phyloP scores from a whole-genome alignment of 2,888 invertebrate species.

The Cerceris rybyensis region DNA sequence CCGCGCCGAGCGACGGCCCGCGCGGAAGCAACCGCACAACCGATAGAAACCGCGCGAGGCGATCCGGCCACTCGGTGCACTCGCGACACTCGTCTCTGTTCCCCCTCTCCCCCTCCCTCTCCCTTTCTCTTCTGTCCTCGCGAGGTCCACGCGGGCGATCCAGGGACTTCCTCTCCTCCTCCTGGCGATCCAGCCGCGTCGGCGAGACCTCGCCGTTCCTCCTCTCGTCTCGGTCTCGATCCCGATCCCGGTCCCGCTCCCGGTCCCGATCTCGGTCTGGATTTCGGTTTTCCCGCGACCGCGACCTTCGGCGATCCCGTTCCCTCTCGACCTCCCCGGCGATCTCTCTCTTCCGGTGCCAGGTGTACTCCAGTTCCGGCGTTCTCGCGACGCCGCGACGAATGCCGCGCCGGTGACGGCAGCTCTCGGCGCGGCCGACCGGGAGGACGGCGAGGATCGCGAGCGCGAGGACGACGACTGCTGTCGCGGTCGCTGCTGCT shows the following conservation, averaged over 20 bases:
- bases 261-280: conserved; percentile 8
- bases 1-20: conserved; percentile 16
- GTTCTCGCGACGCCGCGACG: conserved; percentile 39
- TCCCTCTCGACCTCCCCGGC: not conserved
- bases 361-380: conserved; percentile 51
- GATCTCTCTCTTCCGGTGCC: conserved; percentile 21
- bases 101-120: not conserved
- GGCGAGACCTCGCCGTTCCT: conserved; percentile 28
- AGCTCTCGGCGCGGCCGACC: conserved; percentile 52
- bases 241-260: not conserved
- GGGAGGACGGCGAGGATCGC: conserved; percentile 28
- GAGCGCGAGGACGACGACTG: conserved; percentile 46
- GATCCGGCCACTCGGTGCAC: conserved; percentile 37
- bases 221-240: conserved; percentile 1
- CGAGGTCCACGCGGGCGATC: conserved; percentile 6
- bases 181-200: conserved; percentile 64
- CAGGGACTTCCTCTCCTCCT: conserved; percentile 62
- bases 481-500: conserved; percentile 38
- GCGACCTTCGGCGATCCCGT: not conserved
- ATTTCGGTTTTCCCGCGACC: not conserved
- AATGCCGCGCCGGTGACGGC: conserved; percentile 42
- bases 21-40: conserved; percentile 29
- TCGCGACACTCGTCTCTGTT: conserved; percentile 32
- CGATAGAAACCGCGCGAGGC: conserved; percentile 27
- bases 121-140: conserved; percentile 25